These are phyloP conservation scores for Cheilosia soror DNA, from an alignment of 2,888 invertebrate species.

Conservation along the genomic window DNA sequence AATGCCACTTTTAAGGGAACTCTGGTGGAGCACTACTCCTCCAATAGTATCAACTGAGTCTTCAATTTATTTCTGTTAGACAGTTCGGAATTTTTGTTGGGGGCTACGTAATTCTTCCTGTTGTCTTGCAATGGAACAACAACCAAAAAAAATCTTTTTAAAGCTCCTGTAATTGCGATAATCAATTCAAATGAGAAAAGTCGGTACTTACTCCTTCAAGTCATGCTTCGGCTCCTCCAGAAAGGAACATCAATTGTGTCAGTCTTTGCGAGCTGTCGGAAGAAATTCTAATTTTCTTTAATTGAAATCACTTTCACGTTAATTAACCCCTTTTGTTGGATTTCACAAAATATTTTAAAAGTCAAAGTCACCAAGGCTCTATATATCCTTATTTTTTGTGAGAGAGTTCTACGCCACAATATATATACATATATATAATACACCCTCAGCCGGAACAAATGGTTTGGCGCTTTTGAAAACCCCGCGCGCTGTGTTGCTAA, in stretches of 20 bases:
- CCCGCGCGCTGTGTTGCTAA: conserved; percentile 54
- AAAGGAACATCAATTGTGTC: conserved; percentile 35
- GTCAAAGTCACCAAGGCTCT: conserved; percentile 24
- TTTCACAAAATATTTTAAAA: conserved; percentile 54
- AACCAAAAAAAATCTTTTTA: background rate
- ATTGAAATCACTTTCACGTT: conserved; percentile 78
- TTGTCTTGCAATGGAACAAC: conserved; percentile 5
- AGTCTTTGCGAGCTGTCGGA: conserved; percentile 58
- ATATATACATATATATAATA: background rate
- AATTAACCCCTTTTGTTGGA: conserved; percentile 77
- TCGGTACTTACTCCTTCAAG: conserved; percentile 1
- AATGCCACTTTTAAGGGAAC: background rate
- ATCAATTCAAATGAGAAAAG: conserved; percentile 61
- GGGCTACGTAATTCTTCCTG: conserved; percentile 9
- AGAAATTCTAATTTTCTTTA: conserved; percentile 77
- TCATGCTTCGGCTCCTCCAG: background rate
- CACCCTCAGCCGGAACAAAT: background rate
- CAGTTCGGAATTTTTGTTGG: conserved; percentile 6
- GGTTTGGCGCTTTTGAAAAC: conserved; percentile 44
- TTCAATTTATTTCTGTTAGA: conserved; percentile 34
- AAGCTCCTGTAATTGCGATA: conserved; percentile 50
- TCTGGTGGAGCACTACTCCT: background rate
- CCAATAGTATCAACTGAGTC: conserved; percentile 32
- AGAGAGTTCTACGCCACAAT: conserved; percentile 8
- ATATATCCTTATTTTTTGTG: background rate